Base-by-base conservation (phyloP, 2,797 vertebrate species). In the Sebastes hubbsi region DNA sequence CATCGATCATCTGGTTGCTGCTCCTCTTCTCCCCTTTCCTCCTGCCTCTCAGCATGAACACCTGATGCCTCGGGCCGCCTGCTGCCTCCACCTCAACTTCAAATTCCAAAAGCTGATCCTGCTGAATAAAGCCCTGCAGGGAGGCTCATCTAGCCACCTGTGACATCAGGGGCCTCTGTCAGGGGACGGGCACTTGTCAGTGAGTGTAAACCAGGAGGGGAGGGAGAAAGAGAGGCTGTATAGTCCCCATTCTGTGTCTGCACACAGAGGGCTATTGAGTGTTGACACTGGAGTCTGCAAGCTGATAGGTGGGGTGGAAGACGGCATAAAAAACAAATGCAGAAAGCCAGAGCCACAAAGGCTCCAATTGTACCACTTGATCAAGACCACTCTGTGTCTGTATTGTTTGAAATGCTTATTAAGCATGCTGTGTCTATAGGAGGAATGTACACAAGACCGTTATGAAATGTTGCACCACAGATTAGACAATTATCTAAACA, bases 181-280 rank as follows among this genome's bases (percentile, higher is more conserved):
- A 84, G 80, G 94, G 93, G 94, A 95, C 84, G 54, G 80, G 72
- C 83, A 75, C 80, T 92, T 89, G 88, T 87, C 88, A 91, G 70
- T 25, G 80, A 92, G 78, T 52, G 62, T 75, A 67, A 86, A 74
- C 70, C 4, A 55, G 62, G 69, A 59, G 30, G 75, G 64, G 64
- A 18, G 63, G 34, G 72, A 62, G 74, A 22, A 62, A 63, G 73
- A 29, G 77, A 72, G 70, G 42, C 80, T 86, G 87, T 78, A 92
- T 88, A 87, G 92, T 87, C 81, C 72, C 92, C 80, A 75, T 94
- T 95, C 90, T 93, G 88, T 89, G 88, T 87, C 76, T 73, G 22
- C 86, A 94, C 77, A 96, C 93, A 95, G 94, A 94, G 88, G 86
- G 66, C 93, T 84, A 95, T 95, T 96, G 91, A 96, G 84, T 73